These are phyloP conservation scores for Falco concolor DNA, from an alignment of 2,797 vertebrate genomes.

Conservation along the genomic window DNA sequence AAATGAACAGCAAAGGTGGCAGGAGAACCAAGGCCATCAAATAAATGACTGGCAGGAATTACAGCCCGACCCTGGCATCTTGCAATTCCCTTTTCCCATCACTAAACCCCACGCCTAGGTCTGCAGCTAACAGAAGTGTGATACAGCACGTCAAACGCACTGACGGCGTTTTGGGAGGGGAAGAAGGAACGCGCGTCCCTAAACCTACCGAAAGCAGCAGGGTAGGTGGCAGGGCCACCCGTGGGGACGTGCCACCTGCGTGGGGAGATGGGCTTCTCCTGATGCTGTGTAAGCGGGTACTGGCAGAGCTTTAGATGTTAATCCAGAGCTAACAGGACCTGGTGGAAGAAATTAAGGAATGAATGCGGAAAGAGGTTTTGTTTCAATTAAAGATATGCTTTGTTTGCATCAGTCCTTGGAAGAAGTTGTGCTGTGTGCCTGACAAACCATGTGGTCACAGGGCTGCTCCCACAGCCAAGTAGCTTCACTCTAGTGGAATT, in stretches of 20 bases:
- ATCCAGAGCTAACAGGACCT: background rate
- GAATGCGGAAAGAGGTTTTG: background rate
- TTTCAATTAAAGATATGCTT: background rate
- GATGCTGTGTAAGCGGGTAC: background rate
- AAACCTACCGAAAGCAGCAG: background rate
- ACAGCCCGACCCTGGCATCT: background rate
- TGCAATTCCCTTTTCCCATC: background rate
- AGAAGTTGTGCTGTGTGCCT: background rate
- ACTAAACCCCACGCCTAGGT: background rate
- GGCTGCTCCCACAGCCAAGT: background rate
- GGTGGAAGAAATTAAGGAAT: background rate
- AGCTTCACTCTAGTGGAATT: background rate
- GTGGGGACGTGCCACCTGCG: background rate
- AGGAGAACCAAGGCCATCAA: background rate
- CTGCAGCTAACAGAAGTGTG: background rate
- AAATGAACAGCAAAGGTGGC: background rate
- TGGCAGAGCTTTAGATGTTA: background rate
- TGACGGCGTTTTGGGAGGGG: background rate
- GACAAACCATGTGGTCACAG: background rate
- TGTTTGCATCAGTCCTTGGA: background rate
- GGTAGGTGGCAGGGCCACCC: background rate
- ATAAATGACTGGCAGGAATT: background rate
- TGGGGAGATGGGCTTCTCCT: background rate
- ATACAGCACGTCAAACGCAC: rapidly evolving
- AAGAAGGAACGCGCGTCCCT: background rate